These are phyloP conservation scores for Epizoanthus scotinus DNA, from an alignment of 92 coral and sea anemone species.

Conservation along the genomic window DNA sequence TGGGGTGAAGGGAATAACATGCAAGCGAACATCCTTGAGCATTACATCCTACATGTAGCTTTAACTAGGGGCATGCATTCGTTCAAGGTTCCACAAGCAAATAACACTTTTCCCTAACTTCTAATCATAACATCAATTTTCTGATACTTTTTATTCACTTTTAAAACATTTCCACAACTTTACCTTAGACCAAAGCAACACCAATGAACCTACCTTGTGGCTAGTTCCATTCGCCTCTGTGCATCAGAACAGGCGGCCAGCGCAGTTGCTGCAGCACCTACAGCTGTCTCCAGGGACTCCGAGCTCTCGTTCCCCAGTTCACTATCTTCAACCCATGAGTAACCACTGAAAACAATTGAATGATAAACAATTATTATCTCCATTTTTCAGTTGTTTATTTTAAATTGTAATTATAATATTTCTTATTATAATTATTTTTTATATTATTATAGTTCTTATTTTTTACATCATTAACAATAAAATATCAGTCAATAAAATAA, in stretches of 20 bases:
- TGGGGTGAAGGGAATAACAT: too few relatives aligned
- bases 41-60: too few relatives aligned
- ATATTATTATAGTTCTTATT: neutral
- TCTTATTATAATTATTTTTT: neutral
- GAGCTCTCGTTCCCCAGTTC: slow-evolving; percentile 45
- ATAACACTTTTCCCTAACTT: too few relatives aligned
- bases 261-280: slow-evolving; percentile 83
- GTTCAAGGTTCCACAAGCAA: too few relatives aligned
- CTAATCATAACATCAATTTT: too few relatives aligned
- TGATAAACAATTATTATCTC: neutral
- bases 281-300: slow-evolving; percentile 63
- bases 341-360: slow-evolving; percentile 30
- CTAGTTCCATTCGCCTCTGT: slow-evolving; percentile 66
- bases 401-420: too few relatives aligned
- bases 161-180: too few relatives aligned
- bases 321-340: slow-evolving; percentile 72
- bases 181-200: neutral
- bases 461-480: too few relatives aligned
- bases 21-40: too few relatives aligned
- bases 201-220: slow-evolving; percentile 54
- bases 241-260: slow-evolving; percentile 81
- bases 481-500: too few relatives aligned
- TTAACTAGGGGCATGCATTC: too few relatives aligned
- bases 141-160: too few relatives aligned
- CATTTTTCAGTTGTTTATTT: neutral